A percentile compares a stretch with the other conserved stretches of the same genome.
Conservation (phyloP, 2,888 invertebrate species). For the Diabrotica balteata region DNA sequence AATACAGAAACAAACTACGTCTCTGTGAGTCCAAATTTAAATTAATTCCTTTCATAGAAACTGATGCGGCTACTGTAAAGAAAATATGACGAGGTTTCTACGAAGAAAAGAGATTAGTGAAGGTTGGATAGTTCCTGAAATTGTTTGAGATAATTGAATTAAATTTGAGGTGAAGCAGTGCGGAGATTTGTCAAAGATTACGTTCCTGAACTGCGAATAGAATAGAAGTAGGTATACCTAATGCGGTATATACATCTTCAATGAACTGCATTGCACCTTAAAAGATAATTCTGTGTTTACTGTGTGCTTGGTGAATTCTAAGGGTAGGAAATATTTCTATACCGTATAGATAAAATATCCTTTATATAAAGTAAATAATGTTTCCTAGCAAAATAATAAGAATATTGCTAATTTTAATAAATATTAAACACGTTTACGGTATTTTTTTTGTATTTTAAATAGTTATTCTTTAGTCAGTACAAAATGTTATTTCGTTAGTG, state of each 20-base stretch:
- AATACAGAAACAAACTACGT: not conserved
- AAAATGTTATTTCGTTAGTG: too few species aligned
- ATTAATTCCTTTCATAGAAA: constrained; percentile 13
- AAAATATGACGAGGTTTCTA: constrained; percentile 13
- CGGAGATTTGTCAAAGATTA: constrained; percentile 15
- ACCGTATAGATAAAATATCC: too few species aligned
- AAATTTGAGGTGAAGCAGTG: constrained; percentile 13
- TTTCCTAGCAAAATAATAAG: too few species aligned
- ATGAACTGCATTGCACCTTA: not conserved
- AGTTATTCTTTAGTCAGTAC: too few species aligned
- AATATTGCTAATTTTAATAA: too few species aligned
- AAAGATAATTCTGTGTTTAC: too few species aligned
- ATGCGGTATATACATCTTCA: constrained; percentile 8
- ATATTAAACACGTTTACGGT: too few species aligned
- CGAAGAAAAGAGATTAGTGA: constrained; percentile 14
- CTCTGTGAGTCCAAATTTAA: not conserved
- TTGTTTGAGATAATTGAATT: constrained; percentile 21
- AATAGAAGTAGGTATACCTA: constrained; percentile 12
- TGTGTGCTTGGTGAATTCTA: too few species aligned
- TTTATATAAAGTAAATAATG: too few species aligned
- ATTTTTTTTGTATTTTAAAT: too few species aligned
- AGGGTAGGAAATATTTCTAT: too few species aligned
- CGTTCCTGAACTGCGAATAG: constrained; percentile 12
- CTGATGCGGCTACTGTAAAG: constrained; percentile 14
- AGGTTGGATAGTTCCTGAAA: constrained; percentile 17